These are phyloP conservation scores for Campylomormyrus numenius DNA, from an alignment of 2,113 vertebrate genomes.

Conservation along the genomic window DNA sequence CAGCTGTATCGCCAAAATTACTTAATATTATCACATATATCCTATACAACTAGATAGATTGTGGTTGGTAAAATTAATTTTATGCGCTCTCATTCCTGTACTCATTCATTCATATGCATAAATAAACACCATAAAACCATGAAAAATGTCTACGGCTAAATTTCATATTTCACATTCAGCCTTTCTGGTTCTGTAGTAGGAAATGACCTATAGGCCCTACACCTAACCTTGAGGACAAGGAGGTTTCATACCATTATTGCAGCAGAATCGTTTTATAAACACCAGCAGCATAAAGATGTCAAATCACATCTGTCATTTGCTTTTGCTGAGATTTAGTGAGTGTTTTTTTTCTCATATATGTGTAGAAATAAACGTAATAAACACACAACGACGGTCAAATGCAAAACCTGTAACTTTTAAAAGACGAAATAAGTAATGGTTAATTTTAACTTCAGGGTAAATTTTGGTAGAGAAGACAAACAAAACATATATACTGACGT, in stretches of 20 bases:
- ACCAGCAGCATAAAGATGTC: neutral
- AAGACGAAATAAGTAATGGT: neutral
- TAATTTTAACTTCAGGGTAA: neutral
- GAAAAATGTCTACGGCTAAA: neutral
- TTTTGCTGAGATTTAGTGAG: neutral
- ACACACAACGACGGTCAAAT: neutral
- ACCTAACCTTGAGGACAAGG: neutral
- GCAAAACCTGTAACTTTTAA: neutral
- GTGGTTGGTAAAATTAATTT: neutral
- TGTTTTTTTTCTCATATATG: neutral
- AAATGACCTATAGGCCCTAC: neutral
- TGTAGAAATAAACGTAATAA: neutral
- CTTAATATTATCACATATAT: neutral
- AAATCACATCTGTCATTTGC: neutral
- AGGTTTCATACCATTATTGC: neutral
- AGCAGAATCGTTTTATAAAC: neutral
- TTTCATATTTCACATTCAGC: neutral
- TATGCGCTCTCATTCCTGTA: neutral
- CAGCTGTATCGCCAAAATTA: neutral
- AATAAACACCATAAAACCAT: neutral
- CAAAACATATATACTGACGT: neutral
- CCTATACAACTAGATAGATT: neutral
- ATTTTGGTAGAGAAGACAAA: neutral
- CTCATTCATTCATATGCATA: neutral
- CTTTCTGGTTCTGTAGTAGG: neutral